A percentile compares a stretch with the other conserved stretches of the same genome.
phyloP scores from a whole-genome alignment of 2,888 invertebrate species.

The Volucella inanis region DNA sequence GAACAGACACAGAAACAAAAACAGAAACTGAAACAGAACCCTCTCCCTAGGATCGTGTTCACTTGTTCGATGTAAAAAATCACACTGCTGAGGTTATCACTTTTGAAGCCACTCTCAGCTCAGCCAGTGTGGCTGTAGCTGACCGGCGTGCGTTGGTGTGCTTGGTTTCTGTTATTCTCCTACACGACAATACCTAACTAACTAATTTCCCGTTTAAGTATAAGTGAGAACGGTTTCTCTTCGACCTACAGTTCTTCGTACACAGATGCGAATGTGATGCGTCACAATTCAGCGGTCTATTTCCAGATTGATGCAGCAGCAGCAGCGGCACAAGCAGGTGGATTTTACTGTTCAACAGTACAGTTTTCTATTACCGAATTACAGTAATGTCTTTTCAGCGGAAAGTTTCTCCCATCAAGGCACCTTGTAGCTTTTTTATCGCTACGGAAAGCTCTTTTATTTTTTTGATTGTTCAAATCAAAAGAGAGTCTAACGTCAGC shows the following conservation, averaged over 20 bases:
- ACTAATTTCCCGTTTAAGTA: neutral
- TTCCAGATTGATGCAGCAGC: slow-evolving; percentile 64
- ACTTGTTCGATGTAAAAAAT: slow-evolving; percentile 70
- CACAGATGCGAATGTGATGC: slow-evolving; percentile 1
- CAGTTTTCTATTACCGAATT: slow-evolving; percentile 22
- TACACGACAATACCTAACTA: slow-evolving; percentile 11
- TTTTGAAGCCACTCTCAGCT: slow-evolving; percentile 61
- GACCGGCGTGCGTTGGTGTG: slow-evolving; percentile 53
- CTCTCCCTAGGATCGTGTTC: slow-evolving; percentile 54
- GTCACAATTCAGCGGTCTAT: slow-evolving; percentile 67
- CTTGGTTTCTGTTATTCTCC: slow-evolving; percentile 40
- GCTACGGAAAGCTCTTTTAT: slow-evolving; percentile 4
- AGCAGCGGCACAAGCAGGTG: slow-evolving; percentile 46
- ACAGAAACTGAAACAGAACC: slow-evolving; percentile 21
- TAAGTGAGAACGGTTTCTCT: slow-evolving; percentile 55
- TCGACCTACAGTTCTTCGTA: neutral
- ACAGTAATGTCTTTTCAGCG: neutral
- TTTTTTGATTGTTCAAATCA: neutral
- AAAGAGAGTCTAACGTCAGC: neutral
- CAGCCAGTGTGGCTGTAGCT: neutral
- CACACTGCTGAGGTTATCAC: slow-evolving; percentile 73
- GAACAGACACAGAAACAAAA: neutral
- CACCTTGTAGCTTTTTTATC: slow-evolving; percentile 4
- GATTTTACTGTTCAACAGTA: slow-evolving; percentile 53
- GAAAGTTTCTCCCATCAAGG: neutral